These are phyloP conservation scores for Poicephalus gulielmi DNA, from an alignment of 2,113 vertebrate genomes.

Conservation along the genomic window DNA sequence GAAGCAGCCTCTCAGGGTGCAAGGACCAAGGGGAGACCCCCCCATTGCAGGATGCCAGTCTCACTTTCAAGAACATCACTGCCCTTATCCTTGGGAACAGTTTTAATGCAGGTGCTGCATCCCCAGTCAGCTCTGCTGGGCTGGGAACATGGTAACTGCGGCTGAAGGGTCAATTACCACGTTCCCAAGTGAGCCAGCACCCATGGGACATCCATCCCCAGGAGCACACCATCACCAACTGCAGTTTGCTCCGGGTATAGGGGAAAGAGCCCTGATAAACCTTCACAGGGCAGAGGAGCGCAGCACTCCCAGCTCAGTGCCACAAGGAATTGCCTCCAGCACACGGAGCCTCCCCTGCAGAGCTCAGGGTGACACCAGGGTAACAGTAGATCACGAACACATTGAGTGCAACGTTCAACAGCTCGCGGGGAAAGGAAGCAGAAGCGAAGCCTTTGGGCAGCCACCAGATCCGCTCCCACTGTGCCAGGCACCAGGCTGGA, in stretches of 20 bases:
- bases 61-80: not conserved
- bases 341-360: rapidly evolving
- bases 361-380: not conserved
- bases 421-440: not conserved
- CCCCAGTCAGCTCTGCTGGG: not conserved
- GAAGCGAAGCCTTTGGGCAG: not conserved
- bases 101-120: not conserved
- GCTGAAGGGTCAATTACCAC: not conserved
- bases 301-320: not conserved
- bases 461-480: not conserved
- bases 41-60: not conserved
- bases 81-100: not conserved
- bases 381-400: not conserved
- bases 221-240: rapidly evolving
- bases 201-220: rapidly evolving
- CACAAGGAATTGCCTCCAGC: not conserved
- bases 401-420: not conserved
- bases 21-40: not conserved
- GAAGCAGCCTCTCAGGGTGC: not conserved
- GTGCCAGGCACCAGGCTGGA: rapidly evolving
- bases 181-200: not conserved
- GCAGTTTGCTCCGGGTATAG: rapidly evolving
- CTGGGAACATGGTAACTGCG: not conserved
- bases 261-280: not conserved
- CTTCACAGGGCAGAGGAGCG: not conserved